Conservation (phyloP, 1,140 invertebrate genomes). For the Macrotrachela quadricornifera region DNA sequence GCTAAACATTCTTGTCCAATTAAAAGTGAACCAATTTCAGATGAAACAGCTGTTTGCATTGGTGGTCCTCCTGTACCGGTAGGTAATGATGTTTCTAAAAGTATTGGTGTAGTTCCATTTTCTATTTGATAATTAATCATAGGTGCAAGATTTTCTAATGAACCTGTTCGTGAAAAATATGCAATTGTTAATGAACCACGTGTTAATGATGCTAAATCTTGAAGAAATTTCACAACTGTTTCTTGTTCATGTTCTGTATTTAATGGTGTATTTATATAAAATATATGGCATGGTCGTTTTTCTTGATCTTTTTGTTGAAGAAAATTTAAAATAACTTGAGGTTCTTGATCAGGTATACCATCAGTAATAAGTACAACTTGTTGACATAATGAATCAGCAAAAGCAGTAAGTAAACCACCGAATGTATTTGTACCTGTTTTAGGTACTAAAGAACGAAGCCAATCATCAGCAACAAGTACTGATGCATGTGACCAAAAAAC, state of each 20-base stretch:
- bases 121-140: too few relatives aligned
- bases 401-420: slow-evolving; percentile 23
- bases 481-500: slow-evolving; percentile 27
- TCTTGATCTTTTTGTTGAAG: too few relatives aligned
- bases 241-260: slow-evolving; percentile 12
- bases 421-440: slow-evolving; percentile 29
- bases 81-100: too few relatives aligned
- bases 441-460: slow-evolving; percentile 21
- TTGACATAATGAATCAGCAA: slow-evolving; percentile 19
- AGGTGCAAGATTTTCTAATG: too few relatives aligned
- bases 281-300: too few relatives aligned
- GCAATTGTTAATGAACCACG: slow-evolving; percentile 26
- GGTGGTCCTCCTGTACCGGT: too few relatives aligned
- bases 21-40: slow-evolving; percentile 22
- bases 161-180: slow-evolving; percentile 18
- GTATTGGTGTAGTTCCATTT: too few relatives aligned
- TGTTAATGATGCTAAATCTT: slow-evolving; percentile 25
- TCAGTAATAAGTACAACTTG: slow-evolving; percentile 28
- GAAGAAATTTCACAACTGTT: slow-evolving; percentile 21
- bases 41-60: neutral
- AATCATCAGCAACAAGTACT: slow-evolving; percentile 21
- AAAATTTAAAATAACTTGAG: slow-evolving; percentile 17
- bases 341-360: slow-evolving; percentile 26
- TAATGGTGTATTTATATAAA: too few relatives aligned
- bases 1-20: slow-evolving; percentile 23